phyloP scores from a whole-genome alignment of 2,797 vertebrate genomes.

The Pangasius mekongensis region DNA sequence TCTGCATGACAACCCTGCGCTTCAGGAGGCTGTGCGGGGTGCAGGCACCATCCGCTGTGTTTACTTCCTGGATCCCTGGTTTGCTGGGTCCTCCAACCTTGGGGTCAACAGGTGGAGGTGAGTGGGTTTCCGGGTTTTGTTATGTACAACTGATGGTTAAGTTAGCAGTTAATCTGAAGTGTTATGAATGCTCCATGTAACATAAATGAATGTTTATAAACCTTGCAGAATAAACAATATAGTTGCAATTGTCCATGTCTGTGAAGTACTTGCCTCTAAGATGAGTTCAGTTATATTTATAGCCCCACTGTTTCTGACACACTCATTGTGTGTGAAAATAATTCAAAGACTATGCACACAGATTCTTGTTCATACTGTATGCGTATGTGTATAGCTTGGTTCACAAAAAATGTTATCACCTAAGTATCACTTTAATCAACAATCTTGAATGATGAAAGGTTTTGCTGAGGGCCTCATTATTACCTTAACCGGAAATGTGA shows the following conservation, averaged over 20 bases:
- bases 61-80: constrained; percentile 83
- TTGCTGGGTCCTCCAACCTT: constrained; percentile 80
- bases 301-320: background rate
- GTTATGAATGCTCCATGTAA: background rate
- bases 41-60: constrained; percentile 77
- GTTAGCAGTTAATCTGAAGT: background rate
- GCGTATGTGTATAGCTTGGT: background rate
- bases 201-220: background rate
- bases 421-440: too few species aligned
- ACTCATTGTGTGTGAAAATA: background rate
- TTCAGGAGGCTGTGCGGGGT: constrained; percentile 73
- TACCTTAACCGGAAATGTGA: background rate
- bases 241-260: background rate
- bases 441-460: background rate
- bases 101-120: constrained; percentile 82
- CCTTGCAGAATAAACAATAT: background rate
- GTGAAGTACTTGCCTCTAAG: background rate
- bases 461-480: background rate
- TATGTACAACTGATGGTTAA: background rate
- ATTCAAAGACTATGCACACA: too few species aligned
- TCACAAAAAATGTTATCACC: background rate
- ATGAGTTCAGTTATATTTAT: background rate
- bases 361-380: too few species aligned
- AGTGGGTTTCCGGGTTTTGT: constrained; percentile 29
- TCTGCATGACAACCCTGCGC: constrained; percentile 79